Evolutionary conservation across 2,113 vertebrate genomes (phyloP).

Genomic region (Nibea coibor): DNA sequence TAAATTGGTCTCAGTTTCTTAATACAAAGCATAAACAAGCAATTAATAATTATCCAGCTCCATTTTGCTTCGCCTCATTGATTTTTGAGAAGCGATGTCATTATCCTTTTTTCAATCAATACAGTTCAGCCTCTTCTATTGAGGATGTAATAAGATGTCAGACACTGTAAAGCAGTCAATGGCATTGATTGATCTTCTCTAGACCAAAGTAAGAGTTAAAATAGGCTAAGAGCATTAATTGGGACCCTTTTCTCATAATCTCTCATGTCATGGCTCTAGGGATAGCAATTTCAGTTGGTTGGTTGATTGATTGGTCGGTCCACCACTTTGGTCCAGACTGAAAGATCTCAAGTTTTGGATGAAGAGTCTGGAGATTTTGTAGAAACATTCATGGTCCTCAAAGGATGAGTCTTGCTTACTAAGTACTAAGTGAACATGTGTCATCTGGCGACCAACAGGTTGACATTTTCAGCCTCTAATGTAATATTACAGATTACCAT

Average conservation of each 20-base stretch:
- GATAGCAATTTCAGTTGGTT: not conserved
- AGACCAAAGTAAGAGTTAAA: slow-evolving; percentile 11
- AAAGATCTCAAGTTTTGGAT: not conserved
- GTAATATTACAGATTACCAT: not conserved
- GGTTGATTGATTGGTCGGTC: too few species aligned
- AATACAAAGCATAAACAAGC: not conserved
- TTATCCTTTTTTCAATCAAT: slow-evolving; percentile 49
- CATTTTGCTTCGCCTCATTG: slow-evolving; percentile 31
- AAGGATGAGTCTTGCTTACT: not conserved
- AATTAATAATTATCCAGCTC: not conserved
- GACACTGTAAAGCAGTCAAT: not conserved
- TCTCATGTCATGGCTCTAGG: not conserved
- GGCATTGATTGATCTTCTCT: slow-evolving; percentile 22
- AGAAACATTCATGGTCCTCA: not conserved
- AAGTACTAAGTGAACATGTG: not conserved
- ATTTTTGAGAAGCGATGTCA: slow-evolving; percentile 32
- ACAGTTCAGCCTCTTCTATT: slow-evolving; percentile 15
- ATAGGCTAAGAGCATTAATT: slow-evolving; percentile 18
- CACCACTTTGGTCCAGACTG: not conserved
- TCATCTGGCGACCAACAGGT: not conserved
- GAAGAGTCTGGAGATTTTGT: not conserved
- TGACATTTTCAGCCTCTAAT: not conserved
- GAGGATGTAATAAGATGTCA: not conserved
- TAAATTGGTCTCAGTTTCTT: not conserved
- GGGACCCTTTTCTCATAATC: too few species aligned